Conservation (phyloP, 2,113 vertebrate species). For the Rhagologus leucostigma region DNA sequence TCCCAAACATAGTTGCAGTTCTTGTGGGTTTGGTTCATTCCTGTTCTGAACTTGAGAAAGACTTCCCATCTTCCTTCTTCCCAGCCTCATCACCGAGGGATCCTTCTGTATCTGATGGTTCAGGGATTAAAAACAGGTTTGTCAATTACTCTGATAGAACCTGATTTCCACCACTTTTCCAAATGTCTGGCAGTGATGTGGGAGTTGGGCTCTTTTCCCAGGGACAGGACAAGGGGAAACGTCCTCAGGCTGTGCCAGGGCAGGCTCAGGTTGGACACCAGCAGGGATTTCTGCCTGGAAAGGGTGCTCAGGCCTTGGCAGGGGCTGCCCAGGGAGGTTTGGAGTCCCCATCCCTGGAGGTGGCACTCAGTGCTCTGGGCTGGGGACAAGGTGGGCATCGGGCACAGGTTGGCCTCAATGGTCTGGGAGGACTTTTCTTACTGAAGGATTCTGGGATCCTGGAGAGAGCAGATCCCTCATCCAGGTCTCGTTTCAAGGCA, state of each 20-base stretch:
- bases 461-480: neutral
- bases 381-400: neutral
- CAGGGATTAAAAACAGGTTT: neutral
- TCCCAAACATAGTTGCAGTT: neutral
- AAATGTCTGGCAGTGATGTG: accelerated
- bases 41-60: neutral
- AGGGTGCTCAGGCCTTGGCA: neutral
- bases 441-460: no score
- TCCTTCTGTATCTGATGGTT: neutral
- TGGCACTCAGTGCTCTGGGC: neutral
- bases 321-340: neutral
- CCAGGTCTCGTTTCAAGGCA: neutral
- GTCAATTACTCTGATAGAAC: neutral
- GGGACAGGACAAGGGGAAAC: accelerated
- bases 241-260: neutral
- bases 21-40: neutral
- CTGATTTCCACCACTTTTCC: neutral
- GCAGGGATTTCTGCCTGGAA: neutral
- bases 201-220: neutral
- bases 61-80: neutral
- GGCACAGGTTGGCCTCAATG: accelerated
- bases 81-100: neutral
- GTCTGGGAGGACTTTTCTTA: accelerated
- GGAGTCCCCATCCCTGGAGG: neutral
- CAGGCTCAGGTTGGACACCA: neutral